Conservation (phyloP, 2,113 vertebrate species). For the Alethe castanea region DNA sequence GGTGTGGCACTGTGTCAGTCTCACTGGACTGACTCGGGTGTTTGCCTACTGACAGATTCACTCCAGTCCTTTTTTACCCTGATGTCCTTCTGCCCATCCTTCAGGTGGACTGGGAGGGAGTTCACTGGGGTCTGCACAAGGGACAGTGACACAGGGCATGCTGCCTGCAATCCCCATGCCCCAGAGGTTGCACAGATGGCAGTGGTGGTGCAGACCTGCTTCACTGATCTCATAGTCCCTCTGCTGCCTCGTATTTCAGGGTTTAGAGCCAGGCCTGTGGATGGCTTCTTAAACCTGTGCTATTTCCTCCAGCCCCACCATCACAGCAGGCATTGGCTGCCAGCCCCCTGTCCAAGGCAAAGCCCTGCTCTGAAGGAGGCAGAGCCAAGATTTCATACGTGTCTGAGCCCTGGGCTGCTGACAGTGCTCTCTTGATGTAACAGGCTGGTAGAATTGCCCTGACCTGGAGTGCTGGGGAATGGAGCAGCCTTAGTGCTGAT, state of each 20-base stretch:
- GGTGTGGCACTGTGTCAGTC: rapidly evolving
- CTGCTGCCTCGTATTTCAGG: not conserved
- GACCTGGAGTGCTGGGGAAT: not conserved
- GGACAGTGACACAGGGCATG: not conserved
- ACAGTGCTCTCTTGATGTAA: not conserved
- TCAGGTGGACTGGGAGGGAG: not conserved
- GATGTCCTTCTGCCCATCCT: not conserved
- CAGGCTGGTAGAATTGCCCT: not conserved
- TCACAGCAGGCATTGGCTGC: not conserved
- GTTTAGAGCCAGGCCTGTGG: not conserved
- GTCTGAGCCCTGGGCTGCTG: not conserved
- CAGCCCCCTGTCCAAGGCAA: not conserved
- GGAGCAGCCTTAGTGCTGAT: not conserved
- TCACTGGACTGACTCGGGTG: not conserved
- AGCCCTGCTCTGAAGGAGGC: not conserved
- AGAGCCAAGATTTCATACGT: not conserved
- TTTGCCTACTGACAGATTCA: not conserved
- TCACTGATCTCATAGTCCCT: not conserved
- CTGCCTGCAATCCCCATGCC: not conserved
- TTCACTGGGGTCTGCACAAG: not conserved
- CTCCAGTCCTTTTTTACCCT: not conserved
- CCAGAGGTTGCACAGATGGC: not conserved
- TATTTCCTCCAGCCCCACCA: not conserved
- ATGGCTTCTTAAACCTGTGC: not conserved
- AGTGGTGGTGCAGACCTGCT: not conserved